A percentile compares a stretch with the other conserved stretches of the same genome.
These are phyloP conservation scores for Periparus ater DNA, from an alignment of 2,797 vertebrate genomes.

Conservation along the genomic window DNA sequence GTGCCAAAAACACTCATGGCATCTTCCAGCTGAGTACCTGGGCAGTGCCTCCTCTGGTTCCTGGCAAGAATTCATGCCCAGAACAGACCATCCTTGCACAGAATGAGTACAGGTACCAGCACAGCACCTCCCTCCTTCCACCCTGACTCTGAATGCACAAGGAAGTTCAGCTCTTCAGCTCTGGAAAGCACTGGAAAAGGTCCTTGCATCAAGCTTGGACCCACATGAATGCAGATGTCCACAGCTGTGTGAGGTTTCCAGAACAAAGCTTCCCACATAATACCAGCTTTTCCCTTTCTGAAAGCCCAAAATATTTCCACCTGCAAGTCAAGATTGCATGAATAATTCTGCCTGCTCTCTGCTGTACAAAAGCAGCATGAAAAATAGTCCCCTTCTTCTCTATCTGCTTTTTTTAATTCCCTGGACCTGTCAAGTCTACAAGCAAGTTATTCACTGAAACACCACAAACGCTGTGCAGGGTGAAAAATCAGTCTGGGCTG, in stretches of 20 bases:
- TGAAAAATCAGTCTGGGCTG: not conserved
- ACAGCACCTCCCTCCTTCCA: not conserved
- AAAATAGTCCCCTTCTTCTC: not conserved
- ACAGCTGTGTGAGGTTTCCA: not conserved
- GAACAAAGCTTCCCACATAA: not conserved
- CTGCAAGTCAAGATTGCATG: not conserved
- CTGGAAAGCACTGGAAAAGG: not conserved
- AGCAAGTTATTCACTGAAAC: constrained; percentile 2
- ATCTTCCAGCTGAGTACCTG: not conserved
- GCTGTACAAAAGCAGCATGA: not conserved
- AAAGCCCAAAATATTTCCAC: not conserved
- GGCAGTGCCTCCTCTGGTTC: not conserved
- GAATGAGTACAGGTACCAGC: not conserved
- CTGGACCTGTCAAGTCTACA: not conserved
- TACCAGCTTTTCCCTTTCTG: not conserved
- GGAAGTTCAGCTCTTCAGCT: not conserved
- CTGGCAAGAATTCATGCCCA: not conserved
- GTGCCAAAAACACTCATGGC: not conserved
- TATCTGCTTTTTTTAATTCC: not conserved
- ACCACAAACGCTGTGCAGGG: not conserved
- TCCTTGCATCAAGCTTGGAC: not conserved
- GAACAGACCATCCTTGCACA: rapidly evolving
- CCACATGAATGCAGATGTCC: not conserved
- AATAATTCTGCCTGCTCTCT: not conserved
- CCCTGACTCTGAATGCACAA: not conserved